Evolutionary conservation across 37 sponge, comb jelly and placozoan species (phyloP).

Genomic region (Halichondria panicea): DNA sequence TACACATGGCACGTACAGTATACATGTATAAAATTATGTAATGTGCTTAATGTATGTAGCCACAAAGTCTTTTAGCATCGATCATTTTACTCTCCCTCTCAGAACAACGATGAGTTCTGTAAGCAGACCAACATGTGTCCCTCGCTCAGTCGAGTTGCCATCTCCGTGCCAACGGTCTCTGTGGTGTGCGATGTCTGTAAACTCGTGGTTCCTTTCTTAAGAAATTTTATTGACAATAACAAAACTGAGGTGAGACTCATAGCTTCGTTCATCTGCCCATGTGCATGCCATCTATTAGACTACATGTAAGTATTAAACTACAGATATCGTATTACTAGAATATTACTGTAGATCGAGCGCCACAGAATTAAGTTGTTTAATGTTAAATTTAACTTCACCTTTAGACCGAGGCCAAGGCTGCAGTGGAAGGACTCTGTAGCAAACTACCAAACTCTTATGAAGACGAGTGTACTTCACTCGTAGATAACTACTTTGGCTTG

Average conservation of each 20-base stretch:
- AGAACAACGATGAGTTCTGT: neutral
- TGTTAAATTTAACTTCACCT: neutral
- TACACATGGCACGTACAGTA: no score
- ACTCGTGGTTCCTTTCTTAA: slow-evolving; percentile 26
- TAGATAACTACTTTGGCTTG: slow-evolving; percentile 7
- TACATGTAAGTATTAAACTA: no score
- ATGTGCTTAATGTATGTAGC: neutral
- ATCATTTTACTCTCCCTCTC: neutral
- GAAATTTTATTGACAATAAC: slow-evolving; percentile 23
- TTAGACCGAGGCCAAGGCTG: slow-evolving; percentile 5
- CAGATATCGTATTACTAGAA: no score
- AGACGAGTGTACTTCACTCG: neutral
- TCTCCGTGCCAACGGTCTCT: neutral
- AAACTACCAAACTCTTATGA: neutral
- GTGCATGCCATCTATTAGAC: neutral
- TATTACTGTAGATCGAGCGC: no score
- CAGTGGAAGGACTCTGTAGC: neutral
- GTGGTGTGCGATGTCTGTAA: slow-evolving; percentile 19
- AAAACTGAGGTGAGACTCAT: neutral
- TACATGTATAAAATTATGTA: neutral
- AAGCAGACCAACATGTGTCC: neutral
- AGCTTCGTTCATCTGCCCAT: neutral
- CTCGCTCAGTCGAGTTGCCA: neutral
- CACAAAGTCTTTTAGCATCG: neutral
- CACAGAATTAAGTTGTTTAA: no score